phyloP scores from a whole-genome alignment of 2,113 vertebrate species.

The Daboia siamensis region DNA sequence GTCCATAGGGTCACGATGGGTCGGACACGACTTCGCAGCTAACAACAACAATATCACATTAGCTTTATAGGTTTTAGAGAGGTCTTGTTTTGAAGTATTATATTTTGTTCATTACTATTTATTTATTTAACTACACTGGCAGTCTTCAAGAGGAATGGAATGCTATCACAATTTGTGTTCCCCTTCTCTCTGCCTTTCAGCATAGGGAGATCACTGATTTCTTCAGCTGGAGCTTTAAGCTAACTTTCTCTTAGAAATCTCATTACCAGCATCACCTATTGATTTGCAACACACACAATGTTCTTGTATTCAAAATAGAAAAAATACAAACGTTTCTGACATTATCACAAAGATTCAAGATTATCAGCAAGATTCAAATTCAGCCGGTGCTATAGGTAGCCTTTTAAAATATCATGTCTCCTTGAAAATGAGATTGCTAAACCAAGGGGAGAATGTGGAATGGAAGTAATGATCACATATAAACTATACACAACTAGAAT shows the following conservation, averaged over 20 bases:
- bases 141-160: not conserved
- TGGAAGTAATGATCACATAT: conserved; percentile 36
- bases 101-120: not conserved
- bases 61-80: not conserved
- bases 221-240: not conserved
- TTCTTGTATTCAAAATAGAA: conserved; percentile 19
- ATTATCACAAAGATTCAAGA: conserved; percentile 19
- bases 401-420: conserved; percentile 33
- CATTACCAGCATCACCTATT: not conserved
- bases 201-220: not conserved
- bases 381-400: conserved; percentile 13
- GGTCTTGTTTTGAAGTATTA: not conserved
- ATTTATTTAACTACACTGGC: not conserved
- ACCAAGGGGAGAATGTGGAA: conserved; percentile 25
- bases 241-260: not conserved
- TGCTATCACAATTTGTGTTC: not conserved
- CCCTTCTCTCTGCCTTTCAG: not conserved
- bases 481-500: conserved; percentile 26
- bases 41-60: no score
- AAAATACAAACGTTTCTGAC: conserved; percentile 41
- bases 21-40: no score
- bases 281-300: not conserved
- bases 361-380: conserved; percentile 18
- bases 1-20: no score
- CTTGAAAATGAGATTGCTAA: conserved; percentile 28